Evolutionary conservation across 2,113 vertebrate species (phyloP).

Genomic region (Cyprinodon brontotheroides): DNA sequence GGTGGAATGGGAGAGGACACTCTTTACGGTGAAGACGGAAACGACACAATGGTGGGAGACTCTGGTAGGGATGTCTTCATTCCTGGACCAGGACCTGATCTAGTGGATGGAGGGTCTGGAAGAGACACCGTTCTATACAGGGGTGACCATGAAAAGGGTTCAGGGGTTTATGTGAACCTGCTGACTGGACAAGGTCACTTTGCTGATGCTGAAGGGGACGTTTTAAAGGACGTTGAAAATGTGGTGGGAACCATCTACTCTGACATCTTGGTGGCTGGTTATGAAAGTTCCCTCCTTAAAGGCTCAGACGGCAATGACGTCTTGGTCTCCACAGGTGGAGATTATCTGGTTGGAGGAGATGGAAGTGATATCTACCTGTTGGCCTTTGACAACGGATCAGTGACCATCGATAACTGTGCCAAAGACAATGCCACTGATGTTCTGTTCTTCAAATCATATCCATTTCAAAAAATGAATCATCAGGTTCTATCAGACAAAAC

Average conservation of each 20-base stretch:
- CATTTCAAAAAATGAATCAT: not conserved
- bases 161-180: slow-evolving; percentile 64
- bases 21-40: slow-evolving; percentile 59
- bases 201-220: slow-evolving; percentile 58
- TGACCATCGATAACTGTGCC: slow-evolving; percentile 57
- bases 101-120: slow-evolving; percentile 57
- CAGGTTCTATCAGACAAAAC: not conserved
- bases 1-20: slow-evolving; percentile 60
- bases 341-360: slow-evolving; percentile 59
- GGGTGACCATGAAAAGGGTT: slow-evolving; percentile 34
- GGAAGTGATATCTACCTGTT: slow-evolving; percentile 60
- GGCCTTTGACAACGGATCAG: slow-evolving; percentile 22
- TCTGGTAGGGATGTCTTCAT: slow-evolving; percentile 51
- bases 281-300: slow-evolving; percentile 58
- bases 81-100: slow-evolving; percentile 61
- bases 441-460: slow-evolving; percentile 28
- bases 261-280: slow-evolving; percentile 55
- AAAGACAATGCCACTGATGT: slow-evolving; percentile 52
- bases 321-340: slow-evolving; percentile 52
- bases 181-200: slow-evolving; percentile 46
- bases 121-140: slow-evolving; percentile 63
- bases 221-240: slow-evolving; percentile 63
- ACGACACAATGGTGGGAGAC: slow-evolving; percentile 57
- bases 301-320: slow-evolving; percentile 61
- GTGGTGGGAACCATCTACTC: slow-evolving; percentile 61